Evolutionary conservation across 2,797 vertebrate genomes (phyloP).

Genomic region (Crax fasciolata): DNA sequence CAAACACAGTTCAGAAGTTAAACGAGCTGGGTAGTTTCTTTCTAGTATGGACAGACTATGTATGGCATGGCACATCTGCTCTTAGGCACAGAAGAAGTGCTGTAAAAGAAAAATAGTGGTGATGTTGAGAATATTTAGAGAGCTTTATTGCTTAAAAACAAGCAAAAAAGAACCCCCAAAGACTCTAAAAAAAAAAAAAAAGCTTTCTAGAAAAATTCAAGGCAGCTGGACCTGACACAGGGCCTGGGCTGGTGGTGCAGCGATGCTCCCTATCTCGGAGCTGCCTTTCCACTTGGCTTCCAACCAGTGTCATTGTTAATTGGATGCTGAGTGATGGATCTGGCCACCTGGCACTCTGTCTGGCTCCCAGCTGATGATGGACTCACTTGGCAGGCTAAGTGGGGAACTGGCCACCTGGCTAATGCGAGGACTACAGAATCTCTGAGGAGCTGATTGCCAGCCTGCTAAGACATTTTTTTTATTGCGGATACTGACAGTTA

Average conservation of each 20-base stretch:
- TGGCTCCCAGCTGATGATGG: slow-evolving; percentile 41
- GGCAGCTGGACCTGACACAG: neutral
- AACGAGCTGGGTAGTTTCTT: neutral
- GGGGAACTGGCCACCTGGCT: slow-evolving; percentile 75
- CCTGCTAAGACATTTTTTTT: neutral
- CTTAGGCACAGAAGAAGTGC: neutral
- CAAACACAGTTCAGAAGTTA: neutral
- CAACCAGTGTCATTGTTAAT: slow-evolving; percentile 46
- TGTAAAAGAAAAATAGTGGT: neutral
- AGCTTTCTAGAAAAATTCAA: neutral
- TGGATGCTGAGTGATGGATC: slow-evolving; percentile 51
- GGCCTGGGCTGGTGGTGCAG: neutral
- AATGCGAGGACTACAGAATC: neutral
- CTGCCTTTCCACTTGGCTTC: neutral
- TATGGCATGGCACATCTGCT: neutral
- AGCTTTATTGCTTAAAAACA: neutral
- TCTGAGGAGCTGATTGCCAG: neutral
- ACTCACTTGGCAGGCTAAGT: slow-evolving; percentile 47
- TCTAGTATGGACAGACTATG: neutral
- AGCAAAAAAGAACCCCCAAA: neutral
- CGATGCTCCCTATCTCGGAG: accelerated
- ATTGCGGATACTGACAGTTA: neutral
- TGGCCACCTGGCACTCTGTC: slow-evolving; percentile 76
- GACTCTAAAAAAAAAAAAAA: neutral
- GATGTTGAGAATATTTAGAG: neutral